A percentile compares a stretch with the other conserved stretches of the same genome.
These are phyloP conservation scores for Triplophysa rosa DNA, from an alignment of 2,113 vertebrate species.

Conservation along the genomic window DNA sequence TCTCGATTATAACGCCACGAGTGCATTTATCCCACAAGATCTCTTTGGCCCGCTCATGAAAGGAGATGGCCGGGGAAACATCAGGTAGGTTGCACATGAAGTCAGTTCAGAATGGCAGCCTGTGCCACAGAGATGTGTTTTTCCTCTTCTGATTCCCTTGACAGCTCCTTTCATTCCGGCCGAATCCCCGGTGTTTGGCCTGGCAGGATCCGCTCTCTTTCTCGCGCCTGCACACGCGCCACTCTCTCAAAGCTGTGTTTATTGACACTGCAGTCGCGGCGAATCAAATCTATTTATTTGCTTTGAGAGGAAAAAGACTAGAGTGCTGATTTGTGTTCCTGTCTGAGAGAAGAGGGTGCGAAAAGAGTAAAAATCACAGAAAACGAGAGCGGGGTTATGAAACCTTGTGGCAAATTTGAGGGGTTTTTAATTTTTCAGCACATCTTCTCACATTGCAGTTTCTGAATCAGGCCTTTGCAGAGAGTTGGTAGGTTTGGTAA, in stretches of 20 bases:
- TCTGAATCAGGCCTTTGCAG: slow-evolving; percentile 66
- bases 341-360: slow-evolving; percentile 42
- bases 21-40: slow-evolving; percentile 29
- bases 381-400: slow-evolving; percentile 7
- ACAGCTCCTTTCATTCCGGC: slow-evolving; percentile 77
- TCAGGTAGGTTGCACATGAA: slow-evolving; percentile 33
- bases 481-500: slow-evolving; percentile 73
- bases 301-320: slow-evolving; percentile 63
- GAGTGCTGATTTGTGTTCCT: slow-evolving; percentile 66
- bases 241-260: slow-evolving; percentile 58
- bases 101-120: slow-evolving; percentile 53
- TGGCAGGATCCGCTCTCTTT: slow-evolving; percentile 69
- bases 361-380: slow-evolving; percentile 37
- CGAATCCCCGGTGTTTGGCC: slow-evolving; percentile 71
- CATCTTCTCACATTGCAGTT: slow-evolving; percentile 54
- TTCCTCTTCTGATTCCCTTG: slow-evolving; percentile 72
- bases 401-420: slow-evolving; percentile 5
- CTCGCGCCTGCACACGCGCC: slow-evolving; percentile 53
- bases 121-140: slow-evolving; percentile 71
- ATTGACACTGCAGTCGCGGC: slow-evolving; percentile 66
- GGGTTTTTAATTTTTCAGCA: slow-evolving; percentile 48
- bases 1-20: slow-evolving; percentile 40
- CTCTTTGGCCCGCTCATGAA: slow-evolving; percentile 37
- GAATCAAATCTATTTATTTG: slow-evolving; percentile 75
- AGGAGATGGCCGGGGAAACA: slow-evolving; percentile 25